These are phyloP conservation scores for Deilephila porcellus DNA, from an alignment of 2,888 invertebrate species.

Conservation along the genomic window DNA sequence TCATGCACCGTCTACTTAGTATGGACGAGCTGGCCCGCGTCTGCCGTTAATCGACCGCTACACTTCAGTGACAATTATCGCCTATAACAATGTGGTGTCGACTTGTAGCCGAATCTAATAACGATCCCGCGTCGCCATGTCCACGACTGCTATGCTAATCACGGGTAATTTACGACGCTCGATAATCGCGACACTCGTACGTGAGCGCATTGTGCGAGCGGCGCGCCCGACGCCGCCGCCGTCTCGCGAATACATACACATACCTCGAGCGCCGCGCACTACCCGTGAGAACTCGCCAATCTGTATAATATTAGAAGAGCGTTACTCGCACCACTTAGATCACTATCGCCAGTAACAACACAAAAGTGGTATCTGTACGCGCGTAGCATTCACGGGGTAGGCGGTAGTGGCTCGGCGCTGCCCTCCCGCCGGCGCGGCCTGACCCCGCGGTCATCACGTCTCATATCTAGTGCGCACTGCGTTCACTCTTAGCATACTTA, in stretches of 20 bases:
- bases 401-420: conserved; percentile 52
- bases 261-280: conserved; percentile 52
- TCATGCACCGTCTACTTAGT: conserved; percentile 61
- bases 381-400: conserved; percentile 53
- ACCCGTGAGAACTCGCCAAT: conserved; percentile 64
- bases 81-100: conserved; percentile 75
- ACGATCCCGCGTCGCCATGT: conserved; percentile 66
- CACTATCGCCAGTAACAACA: conserved; percentile 53
- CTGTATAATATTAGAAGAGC: conserved; percentile 55
- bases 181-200: conserved; percentile 81
- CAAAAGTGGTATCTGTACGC: conserved; percentile 53
- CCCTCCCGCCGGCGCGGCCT: conserved; percentile 58
- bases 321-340: conserved; percentile 49
- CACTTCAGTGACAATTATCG: conserved; percentile 78
- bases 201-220: conserved; percentile 78
- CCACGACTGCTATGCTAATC: conserved; percentile 82
- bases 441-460: conserved; percentile 65
- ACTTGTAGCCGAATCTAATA: conserved; percentile 77
- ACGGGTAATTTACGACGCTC: conserved; percentile 78
- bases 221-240: conserved; percentile 44
- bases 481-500: conserved; percentile 52
- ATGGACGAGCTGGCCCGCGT: conserved; percentile 59
- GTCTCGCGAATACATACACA: conserved; percentile 32
- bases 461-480: conserved; percentile 58
- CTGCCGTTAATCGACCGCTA: conserved; percentile 82